Percentiles rank a stretch among this genome's conserved stretches.
Evolutionary conservation across 64 coral and sea anemone genomes (phyloP).

Genomic region (Actinia tenebrosa): DNA sequence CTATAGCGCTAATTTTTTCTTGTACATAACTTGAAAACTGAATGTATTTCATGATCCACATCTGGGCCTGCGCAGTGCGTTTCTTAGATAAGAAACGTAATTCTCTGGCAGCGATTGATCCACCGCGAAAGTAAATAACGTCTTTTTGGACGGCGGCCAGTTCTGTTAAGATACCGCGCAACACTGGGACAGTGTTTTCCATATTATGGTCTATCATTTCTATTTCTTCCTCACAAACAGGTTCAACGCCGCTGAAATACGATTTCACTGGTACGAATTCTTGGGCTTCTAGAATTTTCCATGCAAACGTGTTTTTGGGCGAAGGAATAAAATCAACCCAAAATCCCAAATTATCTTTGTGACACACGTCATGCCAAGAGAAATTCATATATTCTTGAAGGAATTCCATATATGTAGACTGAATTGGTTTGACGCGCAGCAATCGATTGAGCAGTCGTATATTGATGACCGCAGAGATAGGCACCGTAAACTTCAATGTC

Average conservation of each 20-base stretch:
- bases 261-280: slow-evolving; percentile 20
- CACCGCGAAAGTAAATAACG: slow-evolving; percentile 63
- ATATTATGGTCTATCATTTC: slow-evolving; percentile 27
- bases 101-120: slow-evolving; percentile 48
- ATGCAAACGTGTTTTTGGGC: slow-evolving; percentile 39
- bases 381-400: slow-evolving; percentile 40
- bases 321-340: slow-evolving; percentile 90
- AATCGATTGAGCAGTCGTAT: slow-evolving; percentile 42
- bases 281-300: slow-evolving; percentile 64
- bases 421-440: slow-evolving; percentile 16
- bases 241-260: slow-evolving; percentile 2
- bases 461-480: slow-evolving; percentile 67
- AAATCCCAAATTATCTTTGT: slow-evolving; percentile 49
- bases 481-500: slow-evolving; percentile 52
- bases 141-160: slow-evolving; percentile 38
- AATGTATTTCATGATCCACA: slow-evolving; percentile 51
- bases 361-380: slow-evolving; percentile 50
- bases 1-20: slow-evolving; percentile 32
- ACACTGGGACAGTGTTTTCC: slow-evolving; percentile 33
- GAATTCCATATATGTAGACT: slow-evolving; percentile 33
- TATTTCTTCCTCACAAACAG: slow-evolving; percentile 49
- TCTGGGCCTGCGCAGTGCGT: slow-evolving; percentile 36
- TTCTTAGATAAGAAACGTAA: slow-evolving; percentile 68
- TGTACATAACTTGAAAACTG: slow-evolving; percentile 59
- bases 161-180: slow-evolving; percentile 64